Evolutionary conservation across 2,888 invertebrate genomes (phyloP).

Genomic region (Ashinkailepas kermadecensis): DNA sequence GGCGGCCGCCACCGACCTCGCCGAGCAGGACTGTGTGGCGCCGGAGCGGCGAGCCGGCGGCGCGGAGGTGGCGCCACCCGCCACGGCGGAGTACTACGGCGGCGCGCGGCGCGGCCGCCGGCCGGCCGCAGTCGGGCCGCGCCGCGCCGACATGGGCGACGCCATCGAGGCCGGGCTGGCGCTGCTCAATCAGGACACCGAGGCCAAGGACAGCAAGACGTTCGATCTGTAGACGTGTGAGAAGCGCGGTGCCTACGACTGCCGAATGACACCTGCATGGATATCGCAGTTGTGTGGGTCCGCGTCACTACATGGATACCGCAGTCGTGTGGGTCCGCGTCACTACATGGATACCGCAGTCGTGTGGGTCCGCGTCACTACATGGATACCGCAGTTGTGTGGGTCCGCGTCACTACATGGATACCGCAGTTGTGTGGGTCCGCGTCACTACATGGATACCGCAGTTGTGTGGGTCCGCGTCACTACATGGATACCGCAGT

Average conservation of each 20-base stretch:
- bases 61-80: conserved; percentile 2
- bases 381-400: no score
- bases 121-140: background rate
- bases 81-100: conserved; percentile 4
- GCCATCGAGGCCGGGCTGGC: background rate
- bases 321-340: no score
- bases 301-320: no score
- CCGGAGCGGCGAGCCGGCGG: background rate
- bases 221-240: background rate
- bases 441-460: no score
- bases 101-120: background rate
- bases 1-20: background rate
- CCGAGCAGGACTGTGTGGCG: background rate
- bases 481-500: no score
- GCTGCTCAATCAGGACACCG: background rate
- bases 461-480: no score
- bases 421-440: no score
- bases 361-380: no score
- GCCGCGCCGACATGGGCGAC: background rate
- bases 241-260: background rate
- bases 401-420: no score
- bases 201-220: background rate
- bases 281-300: no score
- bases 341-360: no score
- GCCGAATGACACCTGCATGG: no score